phyloP scores from a whole-genome alignment of 2,888 invertebrate species.

The Eupelmus urozonus region DNA sequence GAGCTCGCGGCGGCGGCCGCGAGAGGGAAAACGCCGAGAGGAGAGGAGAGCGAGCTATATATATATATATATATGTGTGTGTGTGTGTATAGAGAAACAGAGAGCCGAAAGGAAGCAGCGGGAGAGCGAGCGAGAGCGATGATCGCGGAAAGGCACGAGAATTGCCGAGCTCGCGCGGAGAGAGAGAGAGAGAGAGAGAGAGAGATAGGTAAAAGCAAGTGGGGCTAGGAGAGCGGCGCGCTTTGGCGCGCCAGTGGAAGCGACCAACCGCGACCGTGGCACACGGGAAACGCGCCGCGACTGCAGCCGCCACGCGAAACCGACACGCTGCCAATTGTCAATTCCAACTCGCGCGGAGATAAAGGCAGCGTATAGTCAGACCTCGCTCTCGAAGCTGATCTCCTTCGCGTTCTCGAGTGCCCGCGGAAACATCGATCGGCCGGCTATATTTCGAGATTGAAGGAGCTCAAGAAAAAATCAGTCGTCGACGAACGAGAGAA shows the following conservation, averaged over 20 bases:
- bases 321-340: conserved; percentile 20
- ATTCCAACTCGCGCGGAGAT: not conserved
- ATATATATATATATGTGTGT: too few relatives aligned
- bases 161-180: conserved; percentile 22
- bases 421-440: not conserved
- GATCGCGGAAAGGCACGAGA: conserved; percentile 47
- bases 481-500: not conserved
- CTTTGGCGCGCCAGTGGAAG: conserved; percentile 34
- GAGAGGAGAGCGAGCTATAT: not conserved
- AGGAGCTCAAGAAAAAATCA: not conserved
- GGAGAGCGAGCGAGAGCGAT: conserved; percentile 16
- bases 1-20: not conserved
- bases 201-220: not conserved
- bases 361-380: not conserved
- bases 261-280: conserved; percentile 18
- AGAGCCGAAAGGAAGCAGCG: not conserved
- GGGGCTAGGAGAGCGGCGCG: not conserved
- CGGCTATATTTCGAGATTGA: not conserved
- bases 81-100: conserved; percentile 6
- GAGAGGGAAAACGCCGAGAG: not conserved
- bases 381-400: too few relatives aligned
- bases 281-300: conserved; percentile 20
- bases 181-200: conserved; percentile 8
- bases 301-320: not conserved
- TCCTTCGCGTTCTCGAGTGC: not conserved